phyloP scores from a whole-genome alignment of 2,113 vertebrate genomes.

The Oreotrochilus melanogaster region DNA sequence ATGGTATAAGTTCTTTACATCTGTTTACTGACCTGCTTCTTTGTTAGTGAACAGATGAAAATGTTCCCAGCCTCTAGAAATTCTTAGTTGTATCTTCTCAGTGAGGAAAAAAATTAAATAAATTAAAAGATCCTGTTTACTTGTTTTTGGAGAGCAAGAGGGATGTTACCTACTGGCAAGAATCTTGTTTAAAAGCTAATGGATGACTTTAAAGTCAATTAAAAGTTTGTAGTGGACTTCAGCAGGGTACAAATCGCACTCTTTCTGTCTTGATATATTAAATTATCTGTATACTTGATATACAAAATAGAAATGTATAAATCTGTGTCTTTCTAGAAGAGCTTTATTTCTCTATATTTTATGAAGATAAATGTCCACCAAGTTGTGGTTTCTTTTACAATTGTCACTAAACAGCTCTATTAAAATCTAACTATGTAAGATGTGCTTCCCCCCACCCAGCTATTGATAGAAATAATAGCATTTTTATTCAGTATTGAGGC shows the following conservation, averaged over 20 bases:
- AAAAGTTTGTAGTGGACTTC: neutral
- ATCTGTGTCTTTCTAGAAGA: neutral
- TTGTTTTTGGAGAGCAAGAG: neutral
- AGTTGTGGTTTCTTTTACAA: neutral
- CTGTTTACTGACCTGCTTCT: rapidly evolving
- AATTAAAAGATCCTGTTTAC: neutral
- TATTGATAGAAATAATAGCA: neutral
- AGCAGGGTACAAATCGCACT: neutral
- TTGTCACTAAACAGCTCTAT: neutral
- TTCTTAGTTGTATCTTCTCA: neutral
- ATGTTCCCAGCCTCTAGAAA: neutral
- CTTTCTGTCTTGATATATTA: neutral
- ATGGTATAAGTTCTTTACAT: neutral
- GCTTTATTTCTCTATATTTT: neutral
- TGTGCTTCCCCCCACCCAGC: neutral
- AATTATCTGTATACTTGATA: neutral
- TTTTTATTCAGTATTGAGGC: neutral
- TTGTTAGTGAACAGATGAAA: neutral
- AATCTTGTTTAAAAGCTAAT: neutral
- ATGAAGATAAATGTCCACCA: neutral
- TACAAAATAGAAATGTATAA: neutral
- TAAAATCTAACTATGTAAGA: neutral
- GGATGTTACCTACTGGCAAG: neutral
- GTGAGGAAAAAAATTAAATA: neutral
- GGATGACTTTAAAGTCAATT: neutral